Conservation (phyloP, 2,113 vertebrate species). For the Pseudorasbora parva region DNA sequence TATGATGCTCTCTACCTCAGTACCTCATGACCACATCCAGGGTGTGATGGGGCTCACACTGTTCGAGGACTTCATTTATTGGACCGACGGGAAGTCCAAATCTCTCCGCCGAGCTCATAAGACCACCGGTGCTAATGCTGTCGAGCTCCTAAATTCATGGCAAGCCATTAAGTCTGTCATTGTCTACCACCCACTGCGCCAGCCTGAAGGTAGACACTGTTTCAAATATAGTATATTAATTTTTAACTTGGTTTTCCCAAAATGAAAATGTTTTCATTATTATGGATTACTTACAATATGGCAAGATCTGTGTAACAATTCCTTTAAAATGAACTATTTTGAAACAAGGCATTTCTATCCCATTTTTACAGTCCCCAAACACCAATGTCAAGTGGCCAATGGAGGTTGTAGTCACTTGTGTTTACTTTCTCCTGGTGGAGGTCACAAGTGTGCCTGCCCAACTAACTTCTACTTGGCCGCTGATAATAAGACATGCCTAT, state of each 20-base stretch:
- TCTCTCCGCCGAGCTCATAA: conserved; percentile 95
- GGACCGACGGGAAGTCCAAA: conserved; percentile 98
- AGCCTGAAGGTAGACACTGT: conserved; percentile 90
- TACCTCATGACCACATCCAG: conserved; percentile 91
- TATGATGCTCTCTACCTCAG: conserved; percentile 77
- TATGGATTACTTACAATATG: background rate
- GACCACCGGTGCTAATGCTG: conserved; percentile 87
- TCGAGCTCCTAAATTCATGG: conserved; percentile 95
- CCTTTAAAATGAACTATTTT: background rate
- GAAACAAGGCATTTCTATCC: conserved; percentile 16
- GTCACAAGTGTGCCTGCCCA: conserved; percentile 92
- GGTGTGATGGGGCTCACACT: conserved; percentile 94
- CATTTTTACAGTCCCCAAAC: conserved; percentile 83
- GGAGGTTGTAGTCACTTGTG: conserved; percentile 98
- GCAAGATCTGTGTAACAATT: background rate
- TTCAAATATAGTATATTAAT: conserved; percentile 22
- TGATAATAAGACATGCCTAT: conserved; percentile 93
- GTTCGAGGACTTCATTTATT: conserved; percentile 98
- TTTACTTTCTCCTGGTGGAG: conserved; percentile 87
- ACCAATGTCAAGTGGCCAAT: conserved; percentile 90
- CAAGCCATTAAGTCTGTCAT: conserved; percentile 97
- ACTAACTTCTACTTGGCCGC: conserved; percentile 97
- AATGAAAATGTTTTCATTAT: background rate
- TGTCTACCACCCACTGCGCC: conserved; percentile 95
- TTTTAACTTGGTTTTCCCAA: background rate